Conservation (phyloP, 2,113 vertebrate genomes). For the Sterna hirundo region DNA sequence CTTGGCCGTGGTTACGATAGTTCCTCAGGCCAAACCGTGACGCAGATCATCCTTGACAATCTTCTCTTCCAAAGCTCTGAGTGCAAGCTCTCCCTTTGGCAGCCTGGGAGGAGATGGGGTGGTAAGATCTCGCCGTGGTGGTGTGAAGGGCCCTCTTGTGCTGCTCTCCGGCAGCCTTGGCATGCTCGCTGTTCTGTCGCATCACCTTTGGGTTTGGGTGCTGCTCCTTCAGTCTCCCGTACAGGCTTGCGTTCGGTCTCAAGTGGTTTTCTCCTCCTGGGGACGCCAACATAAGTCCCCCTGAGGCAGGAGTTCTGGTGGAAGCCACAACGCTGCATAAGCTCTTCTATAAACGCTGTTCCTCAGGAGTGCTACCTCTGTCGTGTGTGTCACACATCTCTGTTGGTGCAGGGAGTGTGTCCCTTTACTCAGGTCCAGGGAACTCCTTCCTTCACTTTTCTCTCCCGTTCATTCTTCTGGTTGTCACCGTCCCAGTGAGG, state of each 20-base stretch:
- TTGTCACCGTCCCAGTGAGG: neutral
- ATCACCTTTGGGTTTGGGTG: neutral
- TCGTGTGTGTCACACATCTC: fast-evolving
- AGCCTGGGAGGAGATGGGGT: neutral
- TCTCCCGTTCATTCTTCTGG: neutral
- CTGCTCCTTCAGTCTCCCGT: neutral
- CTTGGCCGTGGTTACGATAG: fast-evolving
- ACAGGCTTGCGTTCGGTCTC: neutral
- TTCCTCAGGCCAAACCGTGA: neutral
- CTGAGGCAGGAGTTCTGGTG: neutral
- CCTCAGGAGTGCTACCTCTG: neutral
- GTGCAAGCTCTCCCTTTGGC: neutral
- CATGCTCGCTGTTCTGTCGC: neutral
- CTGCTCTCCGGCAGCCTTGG: neutral
- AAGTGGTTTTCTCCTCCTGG: neutral
- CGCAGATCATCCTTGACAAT: neutral
- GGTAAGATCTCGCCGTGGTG: fast-evolving
- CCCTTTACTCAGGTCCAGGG: neutral
- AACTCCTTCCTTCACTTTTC: neutral
- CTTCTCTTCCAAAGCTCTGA: neutral
- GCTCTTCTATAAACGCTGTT: neutral
- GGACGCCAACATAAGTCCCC: neutral
- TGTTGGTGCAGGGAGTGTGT: neutral
- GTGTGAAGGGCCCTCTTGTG: neutral
- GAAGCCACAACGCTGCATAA: neutral